A percentile compares a stretch with the other conserved stretches of the same genome.
Conservation (phyloP, 1,140 invertebrate species). For the Listronotus bonariensis region DNA sequence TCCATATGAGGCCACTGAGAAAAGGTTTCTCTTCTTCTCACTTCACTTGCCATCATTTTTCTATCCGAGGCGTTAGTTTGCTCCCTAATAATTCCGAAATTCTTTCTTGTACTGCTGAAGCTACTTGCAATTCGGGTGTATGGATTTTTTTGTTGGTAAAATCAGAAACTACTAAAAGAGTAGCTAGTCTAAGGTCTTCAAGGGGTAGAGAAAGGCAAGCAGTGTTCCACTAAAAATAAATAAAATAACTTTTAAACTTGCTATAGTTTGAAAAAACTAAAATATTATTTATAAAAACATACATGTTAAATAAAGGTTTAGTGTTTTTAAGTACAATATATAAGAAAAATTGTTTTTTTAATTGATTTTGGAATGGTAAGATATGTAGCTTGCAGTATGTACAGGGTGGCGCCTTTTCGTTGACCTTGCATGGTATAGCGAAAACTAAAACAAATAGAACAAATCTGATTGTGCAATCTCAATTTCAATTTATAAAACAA, state of each 20-base stretch:
- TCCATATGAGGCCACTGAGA: slow-evolving; percentile 95
- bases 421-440: too few species aligned
- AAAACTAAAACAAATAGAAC: too few species aligned
- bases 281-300: too few species aligned
- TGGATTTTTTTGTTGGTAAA: slow-evolving; percentile 80
- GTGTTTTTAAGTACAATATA: too few species aligned
- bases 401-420: not conserved
- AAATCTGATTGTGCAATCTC: too few species aligned
- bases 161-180: slow-evolving; percentile 77
- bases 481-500: too few species aligned
- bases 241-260: not conserved
- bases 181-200: slow-evolving; percentile 76
- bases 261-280: too few species aligned
- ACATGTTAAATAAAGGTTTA: too few species aligned
- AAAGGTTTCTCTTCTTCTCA: slow-evolving; percentile 86
- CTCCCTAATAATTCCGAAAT: slow-evolving; percentile 74
- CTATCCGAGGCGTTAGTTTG: slow-evolving; percentile 64
- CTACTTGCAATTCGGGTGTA: slow-evolving; percentile 83
- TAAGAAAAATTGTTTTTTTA: too few species aligned
- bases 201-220: slow-evolving; percentile 81
- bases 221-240: slow-evolving; percentile 81
- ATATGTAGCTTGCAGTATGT: not conserved
- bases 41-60: slow-evolving; percentile 88
- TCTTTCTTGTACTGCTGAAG: slow-evolving; percentile 85
- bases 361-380: too few species aligned